Conservation (phyloP, 2,113 vertebrate genomes). For the Galeopterus variegatus region DNA sequence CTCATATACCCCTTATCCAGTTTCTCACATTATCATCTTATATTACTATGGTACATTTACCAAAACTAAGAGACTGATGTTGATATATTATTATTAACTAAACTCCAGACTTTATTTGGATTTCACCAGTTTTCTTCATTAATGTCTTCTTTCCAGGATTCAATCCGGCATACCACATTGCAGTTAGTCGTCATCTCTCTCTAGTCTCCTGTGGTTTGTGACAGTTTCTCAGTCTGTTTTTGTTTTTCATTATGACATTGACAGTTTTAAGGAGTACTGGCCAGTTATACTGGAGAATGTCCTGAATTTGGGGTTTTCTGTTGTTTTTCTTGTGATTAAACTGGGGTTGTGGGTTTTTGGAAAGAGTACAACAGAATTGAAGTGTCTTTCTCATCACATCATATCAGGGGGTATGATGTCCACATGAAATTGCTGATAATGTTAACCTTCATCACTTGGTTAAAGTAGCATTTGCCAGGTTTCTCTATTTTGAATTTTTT, state of each 20-base stretch:
- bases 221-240: not conserved
- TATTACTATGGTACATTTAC: constrained; percentile 30
- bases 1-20: not conserved
- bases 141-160: constrained; percentile 29
- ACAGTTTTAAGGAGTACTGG: not conserved
- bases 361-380: not conserved
- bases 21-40: constrained; percentile 34
- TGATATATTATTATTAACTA: constrained; percentile 46
- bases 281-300: not conserved
- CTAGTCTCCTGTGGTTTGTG: not conserved
- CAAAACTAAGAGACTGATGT: constrained; percentile 44
- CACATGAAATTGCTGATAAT: not conserved
- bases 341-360: not conserved
- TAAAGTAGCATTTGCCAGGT: not conserved
- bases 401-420: not conserved
- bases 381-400: not conserved
- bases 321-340: constrained; percentile 42
- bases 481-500: not conserved
- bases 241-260: constrained; percentile 62
- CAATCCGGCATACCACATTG: not conserved
- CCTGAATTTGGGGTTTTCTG: not conserved
- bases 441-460: not conserved
- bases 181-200: not conserved
- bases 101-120: constrained; percentile 66
- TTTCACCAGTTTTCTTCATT: constrained; percentile 47